Evolutionary conservation across 2,797 vertebrate species (phyloP).

Genomic region (Anisognathus igniventris): DNA sequence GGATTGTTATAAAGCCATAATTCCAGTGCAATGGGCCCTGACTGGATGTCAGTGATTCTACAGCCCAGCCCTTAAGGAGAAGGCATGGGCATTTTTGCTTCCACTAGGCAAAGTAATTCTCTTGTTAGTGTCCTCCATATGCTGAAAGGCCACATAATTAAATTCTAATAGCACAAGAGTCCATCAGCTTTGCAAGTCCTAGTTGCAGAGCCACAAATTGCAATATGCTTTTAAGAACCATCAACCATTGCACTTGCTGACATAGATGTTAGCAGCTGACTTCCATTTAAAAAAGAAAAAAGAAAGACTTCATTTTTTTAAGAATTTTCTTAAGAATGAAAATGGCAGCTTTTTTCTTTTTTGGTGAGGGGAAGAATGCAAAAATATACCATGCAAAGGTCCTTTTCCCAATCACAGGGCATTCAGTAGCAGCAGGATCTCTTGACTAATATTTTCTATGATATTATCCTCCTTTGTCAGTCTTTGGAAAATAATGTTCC

Average conservation of each 20-base stretch:
- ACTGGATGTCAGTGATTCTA: constrained; percentile 37
- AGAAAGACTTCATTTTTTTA: background rate
- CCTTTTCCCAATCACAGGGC: background rate
- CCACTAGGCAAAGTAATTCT: constrained; percentile 43
- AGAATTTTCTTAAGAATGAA: background rate
- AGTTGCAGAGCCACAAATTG: constrained; percentile 48
- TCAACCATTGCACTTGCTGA: constrained; percentile 11
- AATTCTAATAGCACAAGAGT: constrained; percentile 30
- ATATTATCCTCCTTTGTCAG: background rate
- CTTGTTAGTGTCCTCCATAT: constrained; percentile 4
- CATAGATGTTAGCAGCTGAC: background rate
- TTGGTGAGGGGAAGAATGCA: background rate
- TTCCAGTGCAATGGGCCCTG: constrained; percentile 67
- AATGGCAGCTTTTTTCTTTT: background rate
- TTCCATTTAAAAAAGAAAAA: constrained; percentile 28
- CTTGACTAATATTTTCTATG: background rate
- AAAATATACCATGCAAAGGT: background rate
- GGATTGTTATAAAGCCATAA: constrained; percentile 74
- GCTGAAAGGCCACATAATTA: constrained; percentile 59
- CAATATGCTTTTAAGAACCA: background rate
- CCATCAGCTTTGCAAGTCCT: constrained; percentile 37
- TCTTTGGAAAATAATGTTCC: background rate
- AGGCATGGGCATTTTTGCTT: constrained; percentile 32
- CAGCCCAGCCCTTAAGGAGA: constrained; percentile 60
- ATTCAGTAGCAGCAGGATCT: background rate